A percentile compares a stretch with the other conserved stretches of the same genome.
Evolutionary conservation across 37 sponge, comb jelly and placozoan genomes (phyloP).

Genomic region (Hexactinellida sp.): DNA sequence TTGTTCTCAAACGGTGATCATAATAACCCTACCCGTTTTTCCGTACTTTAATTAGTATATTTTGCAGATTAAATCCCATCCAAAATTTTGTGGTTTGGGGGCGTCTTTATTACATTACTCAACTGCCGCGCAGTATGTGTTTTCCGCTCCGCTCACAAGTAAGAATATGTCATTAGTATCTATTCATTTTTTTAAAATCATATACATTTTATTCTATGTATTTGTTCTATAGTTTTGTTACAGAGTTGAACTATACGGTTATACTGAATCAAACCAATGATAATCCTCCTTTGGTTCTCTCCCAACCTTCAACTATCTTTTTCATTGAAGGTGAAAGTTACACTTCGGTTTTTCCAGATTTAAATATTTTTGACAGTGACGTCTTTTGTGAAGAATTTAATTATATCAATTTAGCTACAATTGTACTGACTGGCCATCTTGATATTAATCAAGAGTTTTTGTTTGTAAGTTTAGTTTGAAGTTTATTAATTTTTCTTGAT

Average conservation of each 20-base stretch:
- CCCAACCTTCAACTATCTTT: background rate
- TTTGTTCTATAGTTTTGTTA: background rate
- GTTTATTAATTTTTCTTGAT: background rate
- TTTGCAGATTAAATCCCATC: no score
- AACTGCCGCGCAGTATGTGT: no score
- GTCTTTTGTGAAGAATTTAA: background rate
- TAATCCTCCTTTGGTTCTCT: background rate
- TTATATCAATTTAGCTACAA: background rate
- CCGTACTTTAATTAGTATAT: no score
- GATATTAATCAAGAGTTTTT: background rate
- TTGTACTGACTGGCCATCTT: background rate
- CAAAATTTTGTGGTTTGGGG: no score
- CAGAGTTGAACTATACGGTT: background rate
- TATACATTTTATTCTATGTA: background rate
- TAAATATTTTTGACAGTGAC: background rate
- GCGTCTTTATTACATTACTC: no score
- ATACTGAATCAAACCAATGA: background rate
- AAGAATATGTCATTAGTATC: no score
- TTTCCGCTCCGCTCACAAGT: no score
- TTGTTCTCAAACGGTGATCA: no score
- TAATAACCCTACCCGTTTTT: no score
- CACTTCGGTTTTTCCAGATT: background rate
- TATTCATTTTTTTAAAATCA: background rate
- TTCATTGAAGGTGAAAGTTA: background rate
- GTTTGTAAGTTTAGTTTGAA: background rate